Conservation (phyloP, 2,888 invertebrate genomes). For the Chrysotoxum bicinctum region DNA sequence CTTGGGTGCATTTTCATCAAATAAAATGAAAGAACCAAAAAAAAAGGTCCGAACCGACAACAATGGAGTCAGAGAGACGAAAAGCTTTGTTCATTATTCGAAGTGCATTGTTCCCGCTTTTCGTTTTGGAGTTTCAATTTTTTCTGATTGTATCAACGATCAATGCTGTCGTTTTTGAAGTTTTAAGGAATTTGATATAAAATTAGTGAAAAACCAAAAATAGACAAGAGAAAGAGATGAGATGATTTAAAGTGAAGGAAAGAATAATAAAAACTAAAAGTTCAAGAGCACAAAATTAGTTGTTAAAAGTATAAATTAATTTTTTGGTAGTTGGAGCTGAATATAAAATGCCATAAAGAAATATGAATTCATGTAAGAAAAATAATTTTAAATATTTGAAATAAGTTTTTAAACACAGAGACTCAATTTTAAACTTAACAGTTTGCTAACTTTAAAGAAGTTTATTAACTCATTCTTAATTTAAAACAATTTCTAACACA, state of each 20-base stretch:
- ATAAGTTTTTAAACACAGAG: no score
- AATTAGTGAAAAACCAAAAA: background rate
- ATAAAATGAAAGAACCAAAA: background rate
- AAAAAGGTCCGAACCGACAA: background rate
- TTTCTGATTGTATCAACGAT: background rate
- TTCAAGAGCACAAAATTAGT: no score
- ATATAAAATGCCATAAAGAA: no score
- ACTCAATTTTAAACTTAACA: no score
- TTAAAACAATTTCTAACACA: no score
- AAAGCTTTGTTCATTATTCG: conserved; percentile 43
- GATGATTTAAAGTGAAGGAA: background rate
- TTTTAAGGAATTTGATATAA: background rate
- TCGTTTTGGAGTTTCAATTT: background rate
- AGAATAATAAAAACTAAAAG: background rate
- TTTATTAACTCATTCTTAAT: no score
- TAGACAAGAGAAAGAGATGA: background rate
- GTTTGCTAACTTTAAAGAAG: no score
- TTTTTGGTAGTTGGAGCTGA: no score
- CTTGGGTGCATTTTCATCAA: conserved; percentile 40
- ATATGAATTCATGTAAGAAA: no score
- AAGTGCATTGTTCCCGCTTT: conserved; percentile 43
- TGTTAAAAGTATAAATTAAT: no score
- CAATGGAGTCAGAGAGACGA: background rate
- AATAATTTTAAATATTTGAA: no score
- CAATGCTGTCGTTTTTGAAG: background rate